Conservation (phyloP, 1,140 invertebrate species). For the Oedothorax gibbosus region DNA sequence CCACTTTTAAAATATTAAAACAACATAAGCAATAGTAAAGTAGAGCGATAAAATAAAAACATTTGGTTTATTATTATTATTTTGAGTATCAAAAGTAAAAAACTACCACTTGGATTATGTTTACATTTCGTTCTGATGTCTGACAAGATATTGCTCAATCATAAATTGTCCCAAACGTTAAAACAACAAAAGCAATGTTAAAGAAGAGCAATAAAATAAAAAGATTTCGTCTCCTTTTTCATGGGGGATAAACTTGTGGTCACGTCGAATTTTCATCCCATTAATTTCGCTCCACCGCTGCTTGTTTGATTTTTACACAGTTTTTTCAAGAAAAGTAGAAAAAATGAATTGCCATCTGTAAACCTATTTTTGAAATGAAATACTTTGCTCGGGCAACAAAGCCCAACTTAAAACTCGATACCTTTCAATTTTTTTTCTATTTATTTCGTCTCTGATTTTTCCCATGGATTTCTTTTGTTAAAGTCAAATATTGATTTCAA, state of each 20-base stretch:
- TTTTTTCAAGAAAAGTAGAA: conserved; percentile 3
- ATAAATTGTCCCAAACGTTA: too few relatives aligned
- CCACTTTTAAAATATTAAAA: too few relatives aligned
- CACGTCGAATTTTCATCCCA: conserved; percentile 54
- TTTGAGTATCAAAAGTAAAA: too few relatives aligned
- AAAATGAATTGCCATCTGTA: conserved; percentile 51
- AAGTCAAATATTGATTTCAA: conserved; percentile 30
- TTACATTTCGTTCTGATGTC: too few relatives aligned
- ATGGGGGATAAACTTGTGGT: conserved; percentile 26
- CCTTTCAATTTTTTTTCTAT: conserved; percentile 5
- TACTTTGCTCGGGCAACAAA: conserved; percentile 38
- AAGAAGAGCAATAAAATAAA: too few relatives aligned
- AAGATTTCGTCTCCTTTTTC: not conserved
- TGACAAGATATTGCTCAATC: too few relatives aligned
- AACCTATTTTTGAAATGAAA: conserved; percentile 54
- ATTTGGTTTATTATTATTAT: too few relatives aligned
- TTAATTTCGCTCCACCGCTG: conserved; percentile 43
- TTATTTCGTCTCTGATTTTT: not conserved
- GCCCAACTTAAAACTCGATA: conserved; percentile 14
- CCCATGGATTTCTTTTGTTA: not conserved
- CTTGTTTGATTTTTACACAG: conserved; percentile 29
- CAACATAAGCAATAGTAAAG: too few relatives aligned
- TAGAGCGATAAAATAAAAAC: too few relatives aligned
- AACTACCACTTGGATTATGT: too few relatives aligned
- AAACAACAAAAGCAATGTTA: too few relatives aligned